These are phyloP conservation scores for Pogoniulus pusillus DNA, from an alignment of 2,797 vertebrate genomes.

Conservation along the genomic window DNA sequence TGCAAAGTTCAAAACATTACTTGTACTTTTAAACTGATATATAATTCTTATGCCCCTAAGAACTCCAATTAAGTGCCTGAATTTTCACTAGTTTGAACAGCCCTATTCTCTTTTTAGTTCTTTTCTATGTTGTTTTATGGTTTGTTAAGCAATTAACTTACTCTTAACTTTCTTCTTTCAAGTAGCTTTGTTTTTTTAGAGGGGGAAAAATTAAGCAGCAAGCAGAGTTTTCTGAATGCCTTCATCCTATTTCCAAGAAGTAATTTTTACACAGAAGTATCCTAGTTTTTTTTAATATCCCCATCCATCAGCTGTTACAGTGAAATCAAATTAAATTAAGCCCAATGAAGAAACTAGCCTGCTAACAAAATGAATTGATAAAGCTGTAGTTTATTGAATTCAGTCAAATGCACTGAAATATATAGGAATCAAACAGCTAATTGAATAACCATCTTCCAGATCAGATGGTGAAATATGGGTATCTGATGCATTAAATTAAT, in stretches of 20 bases:
- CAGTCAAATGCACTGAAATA: neutral
- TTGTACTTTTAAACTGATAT: conserved; percentile 36
- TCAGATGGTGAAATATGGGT: conserved; percentile 6
- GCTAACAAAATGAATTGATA: neutral
- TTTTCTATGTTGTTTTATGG: conserved; percentile 47
- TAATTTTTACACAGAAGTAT: conserved; percentile 18
- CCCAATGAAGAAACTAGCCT: neutral
- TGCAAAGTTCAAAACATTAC: conserved; percentile 37
- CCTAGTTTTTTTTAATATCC: conserved; percentile 4
- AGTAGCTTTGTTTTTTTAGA: conserved; percentile 47
- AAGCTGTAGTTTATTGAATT: neutral
- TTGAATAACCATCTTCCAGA: conserved; percentile 32
- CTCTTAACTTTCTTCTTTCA: conserved; percentile 58
- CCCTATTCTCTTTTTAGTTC: conserved; percentile 3
- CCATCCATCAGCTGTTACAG: neutral
- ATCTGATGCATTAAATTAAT: conserved; percentile 20
- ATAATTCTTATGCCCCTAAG: conserved; percentile 43
- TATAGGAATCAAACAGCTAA: neutral
- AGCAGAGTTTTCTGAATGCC: neutral
- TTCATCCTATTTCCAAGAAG: conserved; percentile 32
- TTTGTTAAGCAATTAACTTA: conserved; percentile 65
- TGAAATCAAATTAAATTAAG: conserved; percentile 30
- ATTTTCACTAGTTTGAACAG: neutral
- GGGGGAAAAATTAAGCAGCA: neutral
- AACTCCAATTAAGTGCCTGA: conserved; percentile 50